phyloP scores from a whole-genome alignment of 2,113 vertebrate genomes.

The Poeciliopsis prolifica region DNA sequence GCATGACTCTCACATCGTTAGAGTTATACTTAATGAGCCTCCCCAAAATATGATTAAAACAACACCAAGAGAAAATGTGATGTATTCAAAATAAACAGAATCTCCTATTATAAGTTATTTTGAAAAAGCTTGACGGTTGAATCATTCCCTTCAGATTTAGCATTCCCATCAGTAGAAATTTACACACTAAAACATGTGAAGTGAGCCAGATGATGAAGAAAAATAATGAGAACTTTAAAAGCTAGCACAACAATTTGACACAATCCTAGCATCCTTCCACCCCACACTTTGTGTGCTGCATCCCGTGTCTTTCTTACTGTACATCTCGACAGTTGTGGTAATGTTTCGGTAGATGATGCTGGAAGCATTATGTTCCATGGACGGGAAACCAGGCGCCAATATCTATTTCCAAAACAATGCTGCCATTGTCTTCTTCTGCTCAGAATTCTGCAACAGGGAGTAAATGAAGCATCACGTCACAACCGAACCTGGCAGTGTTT shows the following conservation, averaged over 20 bases:
- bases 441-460: slow-evolving; percentile 50
- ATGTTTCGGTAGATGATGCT: slow-evolving; percentile 34
- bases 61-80: not conserved
- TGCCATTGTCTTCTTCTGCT: slow-evolving; percentile 46
- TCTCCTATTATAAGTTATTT: not conserved
- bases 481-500: slow-evolving; percentile 53
- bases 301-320: slow-evolving; percentile 4
- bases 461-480: slow-evolving; percentile 71
- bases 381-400: slow-evolving; percentile 30
- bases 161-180: too few relatives aligned
- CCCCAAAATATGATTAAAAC: slow-evolving; percentile 12
- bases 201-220: not conserved
- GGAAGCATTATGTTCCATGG: slow-evolving; percentile 23
- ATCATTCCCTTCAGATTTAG: not conserved
- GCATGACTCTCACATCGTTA: slow-evolving; percentile 35
- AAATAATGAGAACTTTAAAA: not conserved
- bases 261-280: slow-evolving; percentile 23
- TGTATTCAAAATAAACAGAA: not conserved
- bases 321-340: slow-evolving; percentile 26
- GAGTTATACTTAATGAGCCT: slow-evolving; percentile 12
- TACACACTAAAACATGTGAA: too few relatives aligned
- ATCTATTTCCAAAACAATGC: slow-evolving; percentile 46
- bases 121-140: not conserved
- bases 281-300: slow-evolving; percentile 4
- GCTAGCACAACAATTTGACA: slow-evolving; percentile 18